Base-by-base conservation (phyloP, 2,888 invertebrate genomes). In the Archaeoteleia sp. region DNA sequence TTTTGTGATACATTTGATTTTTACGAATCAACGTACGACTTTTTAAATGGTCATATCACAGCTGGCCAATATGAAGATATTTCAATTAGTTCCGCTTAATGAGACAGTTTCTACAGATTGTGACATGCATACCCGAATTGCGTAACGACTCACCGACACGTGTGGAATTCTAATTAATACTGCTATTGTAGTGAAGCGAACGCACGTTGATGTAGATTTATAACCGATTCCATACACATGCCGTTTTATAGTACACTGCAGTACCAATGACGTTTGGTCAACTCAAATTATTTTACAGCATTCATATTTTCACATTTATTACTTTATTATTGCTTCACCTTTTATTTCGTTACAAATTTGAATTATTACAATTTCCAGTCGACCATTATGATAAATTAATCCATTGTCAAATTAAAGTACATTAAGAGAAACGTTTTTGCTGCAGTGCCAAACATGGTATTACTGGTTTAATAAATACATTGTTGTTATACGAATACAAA, bases 131-230 rank as follows among this genome's bases (percentile, higher is more conserved):
- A 48, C 49, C 49, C 67, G 43, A 70, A 66, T 70, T 62, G 62
- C 66, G 62, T 66, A 70, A 62, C 62, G 62, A 70, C 62, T 45
- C 58, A 39, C 39, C 49, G 54, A 54, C 63, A 60, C 43, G 58
- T 49, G 49, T 45, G 46, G 66, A 66, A 70, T 66, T 53, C 61
- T 66, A 62, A 70, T 66, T 66, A 66, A 70, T 60, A 62, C 49
- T 17, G 40, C 35, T 46, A 61, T 55, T 67, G 61, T 67, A 54
- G 60, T 55, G 60, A 45, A 49, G 54, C 34, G 60, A 34, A 57
- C 61, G 55, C 49, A 67, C 30, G 42, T 55, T 61, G 60, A 45
- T 51, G 49, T 40, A 39, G 55, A 67, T 67, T 60, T 67, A 60
- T 54, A 54, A 55, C 49, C 49, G 60, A 55, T 67, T 67, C 14